Conservation (phyloP, 2,888 invertebrate species). For the Alentia gelatinosa region DNA sequence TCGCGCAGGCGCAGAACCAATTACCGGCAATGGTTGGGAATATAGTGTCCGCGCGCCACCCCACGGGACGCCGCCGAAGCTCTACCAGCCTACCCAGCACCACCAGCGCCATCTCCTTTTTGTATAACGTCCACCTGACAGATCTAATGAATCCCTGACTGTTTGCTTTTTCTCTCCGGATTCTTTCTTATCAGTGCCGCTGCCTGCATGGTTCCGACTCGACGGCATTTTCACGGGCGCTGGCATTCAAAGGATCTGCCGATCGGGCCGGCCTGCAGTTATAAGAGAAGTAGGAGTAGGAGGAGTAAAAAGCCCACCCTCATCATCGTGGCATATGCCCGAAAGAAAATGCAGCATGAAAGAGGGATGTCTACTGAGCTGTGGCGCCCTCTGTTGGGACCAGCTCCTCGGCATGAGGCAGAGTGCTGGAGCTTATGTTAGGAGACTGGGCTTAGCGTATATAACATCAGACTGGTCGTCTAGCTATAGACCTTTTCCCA, state of each 20-base stretch:
- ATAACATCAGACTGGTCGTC: no score
- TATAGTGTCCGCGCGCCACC: neutral
- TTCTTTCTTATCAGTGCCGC: neutral
- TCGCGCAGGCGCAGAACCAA: neutral
- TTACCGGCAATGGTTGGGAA: neutral
- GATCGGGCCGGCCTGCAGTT: no score
- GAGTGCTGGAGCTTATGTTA: no score
- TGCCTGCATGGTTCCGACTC: neutral
- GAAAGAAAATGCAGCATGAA: neutral
- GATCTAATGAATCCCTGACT: constrained; percentile 1
- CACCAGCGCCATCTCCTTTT: neutral
- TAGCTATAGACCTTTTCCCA: no score
- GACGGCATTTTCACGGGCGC: neutral
- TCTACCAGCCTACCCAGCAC: neutral
- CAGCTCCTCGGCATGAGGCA: no score
- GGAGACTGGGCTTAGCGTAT: no score
- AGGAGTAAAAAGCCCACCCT: neutral
- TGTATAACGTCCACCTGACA: neutral
- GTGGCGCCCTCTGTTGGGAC: neutral
- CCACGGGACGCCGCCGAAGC: neutral
- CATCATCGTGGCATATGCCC: neutral
- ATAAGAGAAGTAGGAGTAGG: neutral
- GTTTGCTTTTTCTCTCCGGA: neutral
- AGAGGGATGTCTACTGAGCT: neutral
- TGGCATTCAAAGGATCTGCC: neutral